phyloP scores from a whole-genome alignment of 2,888 invertebrate species.

The Caenorhabditis virilis region DNA sequence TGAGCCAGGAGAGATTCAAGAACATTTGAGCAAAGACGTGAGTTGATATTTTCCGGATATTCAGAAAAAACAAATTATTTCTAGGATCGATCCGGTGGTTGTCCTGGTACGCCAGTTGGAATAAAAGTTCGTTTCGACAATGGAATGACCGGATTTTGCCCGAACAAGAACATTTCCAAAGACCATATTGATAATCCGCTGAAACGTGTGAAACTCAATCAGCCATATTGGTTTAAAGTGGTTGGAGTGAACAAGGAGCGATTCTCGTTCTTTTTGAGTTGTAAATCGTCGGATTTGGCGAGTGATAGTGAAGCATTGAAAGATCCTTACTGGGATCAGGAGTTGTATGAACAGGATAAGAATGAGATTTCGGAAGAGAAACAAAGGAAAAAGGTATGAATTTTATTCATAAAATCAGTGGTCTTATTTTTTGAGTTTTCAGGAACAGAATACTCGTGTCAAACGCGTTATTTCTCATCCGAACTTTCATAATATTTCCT shows the following conservation, averaged over 20 bases:
- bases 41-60: not conserved
- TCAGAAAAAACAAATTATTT: slow-evolving; percentile 1
- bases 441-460: slow-evolving; percentile 72
- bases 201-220: slow-evolving; percentile 78
- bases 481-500: slow-evolving; percentile 93
- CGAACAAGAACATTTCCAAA: slow-evolving; percentile 84
- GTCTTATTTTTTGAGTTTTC: not conserved
- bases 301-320: slow-evolving; percentile 71
- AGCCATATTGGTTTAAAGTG: slow-evolving; percentile 36
- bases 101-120: slow-evolving; percentile 93
- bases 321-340: slow-evolving; percentile 81
- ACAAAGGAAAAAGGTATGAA: slow-evolving; percentile 75
- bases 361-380: slow-evolving; percentile 75
- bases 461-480: slow-evolving; percentile 97
- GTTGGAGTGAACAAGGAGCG: slow-evolving; percentile 20
- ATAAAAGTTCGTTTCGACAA: slow-evolving; percentile 86
- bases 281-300: slow-evolving; percentile 31
- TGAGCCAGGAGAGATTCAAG: slow-evolving; percentile 19
- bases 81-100: slow-evolving; percentile 73
- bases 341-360: slow-evolving; percentile 80
- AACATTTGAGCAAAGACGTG: slow-evolving; percentile 18
- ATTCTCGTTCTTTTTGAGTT: slow-evolving; percentile 30
- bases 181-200: slow-evolving; percentile 88
- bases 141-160: slow-evolving; percentile 85
- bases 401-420: too few species aligned